These are phyloP conservation scores for Sphinx pinastri DNA, from an alignment of 2,888 invertebrate species.

Conservation along the genomic window DNA sequence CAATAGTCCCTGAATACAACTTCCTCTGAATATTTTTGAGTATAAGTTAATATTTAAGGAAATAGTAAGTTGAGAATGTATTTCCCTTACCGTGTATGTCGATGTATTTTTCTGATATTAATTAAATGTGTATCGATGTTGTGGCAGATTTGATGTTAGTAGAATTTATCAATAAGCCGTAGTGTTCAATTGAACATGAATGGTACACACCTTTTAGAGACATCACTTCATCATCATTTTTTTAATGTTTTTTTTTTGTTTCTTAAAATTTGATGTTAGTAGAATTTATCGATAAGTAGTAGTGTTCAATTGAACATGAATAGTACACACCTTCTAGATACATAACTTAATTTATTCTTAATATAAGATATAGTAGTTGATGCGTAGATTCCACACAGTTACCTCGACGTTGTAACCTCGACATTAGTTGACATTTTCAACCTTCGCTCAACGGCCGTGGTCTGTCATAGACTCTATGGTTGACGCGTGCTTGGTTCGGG, in stretches of 20 bases:
- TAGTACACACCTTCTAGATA: not conserved
- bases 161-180: not conserved
- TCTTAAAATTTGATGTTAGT: conserved; percentile 5
- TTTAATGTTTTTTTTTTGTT: too few relatives aligned
- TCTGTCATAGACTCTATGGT: too few relatives aligned
- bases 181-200: not conserved
- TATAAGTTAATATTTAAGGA: not conserved
- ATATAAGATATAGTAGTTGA: not conserved
- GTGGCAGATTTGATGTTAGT: conserved; percentile 3
- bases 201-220: not conserved
- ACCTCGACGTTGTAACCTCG: conserved; percentile 5
- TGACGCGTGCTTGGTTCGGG: too few relatives aligned
- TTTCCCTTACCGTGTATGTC: not conserved
- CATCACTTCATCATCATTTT: not conserved
- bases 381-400: not conserved
- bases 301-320: not conserved
- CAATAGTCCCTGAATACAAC: not conserved
- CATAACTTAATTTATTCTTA: not conserved
- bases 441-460: not conserved
- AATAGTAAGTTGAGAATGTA: not conserved
- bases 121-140: not conserved
- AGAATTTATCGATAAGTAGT: not conserved
- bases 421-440: not conserved
- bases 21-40: not conserved
- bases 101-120: conserved; percentile 17